Evolutionary conservation across 2,888 invertebrate species (phyloP).

Genomic region (Diloba caeruleocephala): DNA sequence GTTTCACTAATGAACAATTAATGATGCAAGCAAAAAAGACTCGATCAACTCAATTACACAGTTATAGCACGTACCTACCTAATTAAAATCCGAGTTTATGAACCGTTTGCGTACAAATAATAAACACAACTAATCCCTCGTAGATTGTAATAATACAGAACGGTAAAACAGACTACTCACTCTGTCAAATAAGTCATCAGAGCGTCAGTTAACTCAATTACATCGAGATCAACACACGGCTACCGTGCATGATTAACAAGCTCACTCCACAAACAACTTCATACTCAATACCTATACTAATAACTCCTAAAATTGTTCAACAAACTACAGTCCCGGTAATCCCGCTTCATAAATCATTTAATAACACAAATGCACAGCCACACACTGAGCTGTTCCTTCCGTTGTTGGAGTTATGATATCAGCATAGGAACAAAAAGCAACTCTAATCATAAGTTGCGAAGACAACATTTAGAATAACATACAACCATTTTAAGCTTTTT

Average conservation of each 20-base stretch:
- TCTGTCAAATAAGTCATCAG: constrained; percentile 89
- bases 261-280: constrained; percentile 58
- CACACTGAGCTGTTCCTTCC: constrained; percentile 88
- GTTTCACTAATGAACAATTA: no score
- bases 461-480: constrained; percentile 45
- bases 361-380: constrained; percentile 88
- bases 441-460: constrained; percentile 48
- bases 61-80: constrained; percentile 46
- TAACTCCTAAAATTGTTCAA: constrained; percentile 72
- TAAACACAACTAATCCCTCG: constrained; percentile 69
- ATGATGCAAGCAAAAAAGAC: constrained; percentile 39
- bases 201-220: constrained; percentile 88
- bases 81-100: constrained; percentile 58
- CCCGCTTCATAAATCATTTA: constrained; percentile 88
- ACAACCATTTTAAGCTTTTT: constrained; percentile 63
- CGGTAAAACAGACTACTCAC: constrained; percentile 81
- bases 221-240: constrained; percentile 86
- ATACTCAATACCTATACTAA: constrained; percentile 63
- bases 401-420: constrained; percentile 71
- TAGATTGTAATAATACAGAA: constrained; percentile 73
- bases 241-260: constrained; percentile 85
- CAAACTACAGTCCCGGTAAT: constrained; percentile 72
- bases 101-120: constrained; percentile 57
- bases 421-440: constrained; percentile 48
- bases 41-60: constrained; percentile 48